Evolutionary conservation across 2,113 vertebrate genomes (phyloP), one percentile per base, ranked within the genome.

Genomic region (Salvelinus alpinus): DNA sequence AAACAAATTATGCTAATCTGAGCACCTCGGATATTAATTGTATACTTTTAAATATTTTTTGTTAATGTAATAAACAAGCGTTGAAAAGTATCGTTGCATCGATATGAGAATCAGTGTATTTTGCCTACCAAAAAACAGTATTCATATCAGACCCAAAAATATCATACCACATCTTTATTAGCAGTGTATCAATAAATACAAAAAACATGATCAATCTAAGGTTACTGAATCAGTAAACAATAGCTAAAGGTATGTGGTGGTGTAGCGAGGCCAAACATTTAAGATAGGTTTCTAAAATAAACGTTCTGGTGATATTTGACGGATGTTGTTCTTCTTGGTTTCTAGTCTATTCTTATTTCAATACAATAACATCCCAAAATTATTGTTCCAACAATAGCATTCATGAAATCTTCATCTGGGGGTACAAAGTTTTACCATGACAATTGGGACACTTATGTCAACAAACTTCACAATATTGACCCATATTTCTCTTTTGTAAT

Each of bases 141-240:
- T 18, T 7, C 5, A 54, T 14, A 9, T 31, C 3, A 70, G 4
- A 34, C 47, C 16, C 25, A 29, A n/a, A 27, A 48, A 72, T 38
- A 64, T 13, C 4, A 62, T 8, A 20, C 18, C 20, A 62, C 59
- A 8, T 24, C 27, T 11, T 22, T 24, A 48, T 69, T 25, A 8
- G 29, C 27, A 25, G 60, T 0, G 77, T 81, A 76, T 75, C 78
- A 75, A 78, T 68, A 73, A 82, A 80, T 70, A 76, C 27, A 82
- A 51, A 73, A 25, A 73, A 20, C n/a, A 62, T 22, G 18, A 25
- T 25, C 1, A 24, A 62, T 62, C n/a, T 44, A 16, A 62, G 18
- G 18, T 7, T 57, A 22, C 4, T n/a, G 18, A 62, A 22, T 62
- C 2, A 22, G n/a, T n/a, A n/a, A 0, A 62, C n/a, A 57, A 57